Conservation (phyloP, 2,888 invertebrate species). For the Netelia melanura region DNA sequence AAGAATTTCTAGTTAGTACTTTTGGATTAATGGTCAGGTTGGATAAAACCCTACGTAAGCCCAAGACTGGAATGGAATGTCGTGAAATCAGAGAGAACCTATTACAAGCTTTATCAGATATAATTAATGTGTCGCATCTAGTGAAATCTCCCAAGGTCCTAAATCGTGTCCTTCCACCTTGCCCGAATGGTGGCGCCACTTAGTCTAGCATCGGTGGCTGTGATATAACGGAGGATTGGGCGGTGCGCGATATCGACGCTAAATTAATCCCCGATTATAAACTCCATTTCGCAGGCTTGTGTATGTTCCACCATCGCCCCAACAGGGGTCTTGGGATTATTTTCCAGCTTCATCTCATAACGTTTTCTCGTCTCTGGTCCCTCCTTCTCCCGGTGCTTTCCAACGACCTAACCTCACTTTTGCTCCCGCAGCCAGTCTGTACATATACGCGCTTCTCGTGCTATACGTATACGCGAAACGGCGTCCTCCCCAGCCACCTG, state of each 20-base stretch:
- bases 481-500: constrained; percentile 13
- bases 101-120: constrained; percentile 54
- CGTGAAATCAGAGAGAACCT: constrained; percentile 38
- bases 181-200: constrained; percentile 18
- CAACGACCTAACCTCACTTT: constrained; percentile 51
- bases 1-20: neutral
- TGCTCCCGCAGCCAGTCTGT: constrained; percentile 28
- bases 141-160: constrained; percentile 38
- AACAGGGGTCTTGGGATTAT: constrained; percentile 56
- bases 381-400: constrained; percentile 33
- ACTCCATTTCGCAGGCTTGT: constrained; percentile 45
- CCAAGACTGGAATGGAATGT: constrained; percentile 13
- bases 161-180: constrained; percentile 56
- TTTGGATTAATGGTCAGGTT: neutral
- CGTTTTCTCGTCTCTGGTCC: constrained; percentile 44
- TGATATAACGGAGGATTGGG: constrained; percentile 42
- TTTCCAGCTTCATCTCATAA: constrained; percentile 64
- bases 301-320: constrained; percentile 12
- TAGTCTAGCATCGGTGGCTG: constrained; percentile 15
- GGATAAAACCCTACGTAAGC: neutral
- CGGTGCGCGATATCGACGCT: constrained; percentile 65
- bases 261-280: constrained; percentile 72
- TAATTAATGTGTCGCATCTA: constrained; percentile 59
- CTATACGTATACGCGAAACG: constrained; percentile 12
- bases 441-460: neutral